Conservation (phyloP, 2,113 vertebrate genomes). For the Chaetorhynchus papuensis region DNA sequence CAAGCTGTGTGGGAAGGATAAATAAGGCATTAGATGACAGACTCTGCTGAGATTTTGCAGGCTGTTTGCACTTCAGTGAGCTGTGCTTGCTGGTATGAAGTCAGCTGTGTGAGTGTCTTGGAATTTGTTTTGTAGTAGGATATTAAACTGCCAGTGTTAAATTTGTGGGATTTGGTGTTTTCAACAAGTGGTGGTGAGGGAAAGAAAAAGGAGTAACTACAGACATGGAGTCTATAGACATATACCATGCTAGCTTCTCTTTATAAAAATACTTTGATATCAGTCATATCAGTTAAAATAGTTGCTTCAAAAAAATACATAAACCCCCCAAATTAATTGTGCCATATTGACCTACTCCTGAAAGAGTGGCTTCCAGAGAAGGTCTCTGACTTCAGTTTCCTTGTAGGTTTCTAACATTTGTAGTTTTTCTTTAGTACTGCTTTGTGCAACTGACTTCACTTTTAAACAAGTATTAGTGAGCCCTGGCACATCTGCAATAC, state of each 20-base stretch:
- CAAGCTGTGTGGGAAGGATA: not conserved
- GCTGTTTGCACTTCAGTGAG: not conserved
- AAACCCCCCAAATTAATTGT: not conserved
- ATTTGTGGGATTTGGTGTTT: not conserved
- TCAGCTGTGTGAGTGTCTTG: not conserved
- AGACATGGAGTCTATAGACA: not conserved
- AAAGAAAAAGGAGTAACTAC: not conserved
- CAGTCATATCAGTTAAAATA: not conserved
- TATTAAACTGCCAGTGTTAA: not conserved
- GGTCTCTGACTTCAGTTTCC: not conserved
- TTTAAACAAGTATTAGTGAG: not conserved
- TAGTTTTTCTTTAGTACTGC: not conserved
- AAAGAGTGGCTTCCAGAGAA: not conserved
- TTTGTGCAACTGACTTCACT: not conserved
- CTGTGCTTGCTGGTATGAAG: not conserved
- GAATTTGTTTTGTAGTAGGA: not conserved
- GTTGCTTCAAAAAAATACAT: not conserved
- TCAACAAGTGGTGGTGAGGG: not conserved
- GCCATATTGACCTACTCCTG: not conserved
- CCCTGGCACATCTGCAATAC: not conserved
- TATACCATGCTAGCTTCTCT: not conserved
- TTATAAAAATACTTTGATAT: not conserved
- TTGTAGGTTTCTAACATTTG: not conserved
- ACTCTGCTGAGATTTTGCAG: not conserved
- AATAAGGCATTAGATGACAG: not conserved